A percentile compares a stretch with the other conserved stretches of the same genome.
Conservation (phyloP, 2,888 invertebrate species). For the Drosophila setosimentum region DNA sequence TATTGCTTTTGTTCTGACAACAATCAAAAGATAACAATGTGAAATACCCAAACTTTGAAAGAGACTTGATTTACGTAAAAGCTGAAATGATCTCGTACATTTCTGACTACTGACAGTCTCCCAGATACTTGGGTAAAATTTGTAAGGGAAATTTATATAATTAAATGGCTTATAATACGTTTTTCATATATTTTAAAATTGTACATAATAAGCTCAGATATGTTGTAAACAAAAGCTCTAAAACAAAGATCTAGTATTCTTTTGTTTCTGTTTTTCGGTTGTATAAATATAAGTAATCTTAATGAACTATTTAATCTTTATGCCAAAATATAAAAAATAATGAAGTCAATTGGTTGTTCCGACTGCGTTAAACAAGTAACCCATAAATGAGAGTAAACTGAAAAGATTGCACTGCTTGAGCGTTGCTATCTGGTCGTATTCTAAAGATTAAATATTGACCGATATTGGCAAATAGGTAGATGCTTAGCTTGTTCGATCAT, state of each 20-base stretch:
- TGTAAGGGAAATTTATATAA: background rate
- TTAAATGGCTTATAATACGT: background rate
- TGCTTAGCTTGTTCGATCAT: background rate
- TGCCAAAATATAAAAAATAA: too few species aligned
- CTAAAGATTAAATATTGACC: slow-evolving; percentile 49
- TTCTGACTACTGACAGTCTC: background rate
- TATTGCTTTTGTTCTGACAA: slow-evolving; percentile 20
- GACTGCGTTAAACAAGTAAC: slow-evolving; percentile 15
- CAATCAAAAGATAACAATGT: slow-evolving; percentile 1
- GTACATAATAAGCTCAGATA: background rate
- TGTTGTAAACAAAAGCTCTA: background rate
- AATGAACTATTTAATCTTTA: background rate
- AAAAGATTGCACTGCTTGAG: slow-evolving; percentile 8
- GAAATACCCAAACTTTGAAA: slow-evolving; percentile 8
- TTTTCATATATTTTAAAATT: background rate
- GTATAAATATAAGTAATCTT: too few species aligned
- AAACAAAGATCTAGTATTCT: background rate
- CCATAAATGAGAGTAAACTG: slow-evolving; percentile 2
- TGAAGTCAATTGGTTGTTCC: background rate
- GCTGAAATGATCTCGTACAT: background rate
- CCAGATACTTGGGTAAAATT: background rate
- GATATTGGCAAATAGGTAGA: slow-evolving; percentile 19
- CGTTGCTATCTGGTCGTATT: slow-evolving; percentile 21
- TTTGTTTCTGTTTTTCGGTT: background rate
- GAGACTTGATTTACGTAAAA: background rate